These are phyloP conservation scores for Podarcis raffonei DNA, from an alignment of 2,113 vertebrate species.

Conservation along the genomic window DNA sequence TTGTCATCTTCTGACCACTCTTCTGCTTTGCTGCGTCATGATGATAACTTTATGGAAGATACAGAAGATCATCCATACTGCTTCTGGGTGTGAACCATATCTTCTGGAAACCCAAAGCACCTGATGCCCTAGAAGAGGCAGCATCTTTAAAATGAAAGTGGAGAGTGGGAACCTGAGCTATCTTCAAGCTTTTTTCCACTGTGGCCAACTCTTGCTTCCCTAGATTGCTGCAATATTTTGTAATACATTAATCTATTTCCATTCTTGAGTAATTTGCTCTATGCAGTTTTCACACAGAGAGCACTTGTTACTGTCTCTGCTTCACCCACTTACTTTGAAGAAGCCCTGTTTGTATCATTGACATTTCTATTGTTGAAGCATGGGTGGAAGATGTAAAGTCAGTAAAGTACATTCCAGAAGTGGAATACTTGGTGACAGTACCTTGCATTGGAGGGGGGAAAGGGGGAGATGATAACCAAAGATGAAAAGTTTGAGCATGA, in stretches of 20 bases:
- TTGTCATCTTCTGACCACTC: background rate
- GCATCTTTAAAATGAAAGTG: background rate
- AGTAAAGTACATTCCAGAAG: background rate
- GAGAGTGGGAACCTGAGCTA: background rate
- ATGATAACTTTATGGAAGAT: constrained; percentile 69
- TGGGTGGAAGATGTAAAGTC: background rate
- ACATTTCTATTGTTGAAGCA: background rate
- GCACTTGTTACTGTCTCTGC: background rate
- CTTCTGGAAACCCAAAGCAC: background rate
- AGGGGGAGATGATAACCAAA: background rate
- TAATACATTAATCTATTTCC: background rate
- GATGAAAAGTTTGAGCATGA: background rate
- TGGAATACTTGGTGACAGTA: background rate
- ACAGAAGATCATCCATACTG: constrained; percentile 56
- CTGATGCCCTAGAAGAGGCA: background rate
- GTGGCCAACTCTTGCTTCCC: background rate
- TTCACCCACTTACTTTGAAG: background rate
- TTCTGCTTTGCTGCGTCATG: background rate
- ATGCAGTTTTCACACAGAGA: background rate
- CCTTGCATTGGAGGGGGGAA: background rate
- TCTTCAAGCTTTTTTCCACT: background rate
- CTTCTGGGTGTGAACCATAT: constrained; percentile 52
- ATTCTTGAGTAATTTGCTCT: background rate
- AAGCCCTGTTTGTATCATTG: background rate
- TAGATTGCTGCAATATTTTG: background rate